Percentiles rank a stretch among this genome's conserved stretches.
phyloP scores from a whole-genome alignment of 2,888 invertebrate genomes.

The Tipula lateralis region DNA sequence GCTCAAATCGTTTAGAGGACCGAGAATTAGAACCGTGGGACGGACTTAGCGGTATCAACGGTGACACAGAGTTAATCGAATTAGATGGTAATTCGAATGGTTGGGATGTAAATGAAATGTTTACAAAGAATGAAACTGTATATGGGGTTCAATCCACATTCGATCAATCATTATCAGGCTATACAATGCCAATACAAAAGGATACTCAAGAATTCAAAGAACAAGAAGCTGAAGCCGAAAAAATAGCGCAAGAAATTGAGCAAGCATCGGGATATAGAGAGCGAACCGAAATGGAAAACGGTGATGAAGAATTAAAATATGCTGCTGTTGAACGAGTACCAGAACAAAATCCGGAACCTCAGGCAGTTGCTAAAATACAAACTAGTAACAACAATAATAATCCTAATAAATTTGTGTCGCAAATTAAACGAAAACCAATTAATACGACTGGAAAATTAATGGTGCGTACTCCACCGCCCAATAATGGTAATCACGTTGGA shows the following conservation, averaged over 20 bases:
- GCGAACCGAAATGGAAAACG: conserved; percentile 83
- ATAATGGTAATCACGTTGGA: conserved; percentile 34
- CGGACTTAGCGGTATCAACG: conserved; percentile 54
- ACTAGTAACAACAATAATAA: background rate
- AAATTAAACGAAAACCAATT: conserved; percentile 64
- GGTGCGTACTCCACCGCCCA: conserved; percentile 58
- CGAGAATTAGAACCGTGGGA: conserved; percentile 91
- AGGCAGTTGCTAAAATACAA: conserved; percentile 28
- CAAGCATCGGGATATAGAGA: conserved; percentile 75
- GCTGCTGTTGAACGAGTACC: conserved; percentile 74
- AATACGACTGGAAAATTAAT: conserved; percentile 59
- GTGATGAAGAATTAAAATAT: conserved; percentile 82
- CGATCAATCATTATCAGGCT: conserved; percentile 85
- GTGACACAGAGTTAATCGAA: conserved; percentile 60
- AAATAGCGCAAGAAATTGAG: conserved; percentile 91
- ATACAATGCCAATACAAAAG: conserved; percentile 81
- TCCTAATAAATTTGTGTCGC: conserved; percentile 65
- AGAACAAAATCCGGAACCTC: conserved; percentile 34
- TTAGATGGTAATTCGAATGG: conserved; percentile 79
- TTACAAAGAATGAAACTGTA: conserved; percentile 82
- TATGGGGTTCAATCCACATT: conserved; percentile 92
- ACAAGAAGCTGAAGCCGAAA: conserved; percentile 66
- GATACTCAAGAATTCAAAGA: conserved; percentile 81
- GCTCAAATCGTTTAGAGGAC: conserved; percentile 43
- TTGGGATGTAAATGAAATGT: conserved; percentile 97